Conservation (phyloP, 2,888 invertebrate genomes). For the Ferdinandea cuprea region DNA sequence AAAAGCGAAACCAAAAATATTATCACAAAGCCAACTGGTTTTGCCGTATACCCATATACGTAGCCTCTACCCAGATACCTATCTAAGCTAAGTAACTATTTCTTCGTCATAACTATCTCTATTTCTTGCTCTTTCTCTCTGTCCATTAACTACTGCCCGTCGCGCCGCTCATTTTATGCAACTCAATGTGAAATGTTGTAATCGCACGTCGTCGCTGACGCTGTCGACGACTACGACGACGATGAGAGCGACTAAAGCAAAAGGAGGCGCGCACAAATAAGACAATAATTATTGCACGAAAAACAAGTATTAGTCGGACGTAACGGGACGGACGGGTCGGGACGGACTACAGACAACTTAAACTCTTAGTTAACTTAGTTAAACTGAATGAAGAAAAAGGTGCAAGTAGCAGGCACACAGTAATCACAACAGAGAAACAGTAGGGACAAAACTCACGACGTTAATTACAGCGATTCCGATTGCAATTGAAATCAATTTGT, state of each 20-base stretch:
- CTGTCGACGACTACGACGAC: too few relatives aligned
- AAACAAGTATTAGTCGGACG: conserved; percentile 63
- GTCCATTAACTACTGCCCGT: conserved; percentile 15
- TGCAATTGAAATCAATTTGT: conserved; percentile 74
- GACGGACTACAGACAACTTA: conserved; percentile 41
- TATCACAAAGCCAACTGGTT: conserved; percentile 56
- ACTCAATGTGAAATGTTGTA: conserved; percentile 65
- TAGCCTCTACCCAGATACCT: conserved; percentile 17
- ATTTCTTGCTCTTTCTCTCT: neutral
- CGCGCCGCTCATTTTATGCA: conserved; percentile 63
- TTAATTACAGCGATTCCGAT: conserved; percentile 68
- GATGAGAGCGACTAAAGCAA: conserved; percentile 4
- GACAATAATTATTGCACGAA: conserved; percentile 65
- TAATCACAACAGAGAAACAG: neutral
- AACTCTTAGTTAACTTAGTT: conserved; percentile 36
- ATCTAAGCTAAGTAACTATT: conserved; percentile 1
- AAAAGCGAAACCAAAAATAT: conserved; percentile 22
- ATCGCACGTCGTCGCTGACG: conserved; percentile 29
- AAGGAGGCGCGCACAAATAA: conserved; percentile 4
- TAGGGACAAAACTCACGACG: conserved; percentile 39
- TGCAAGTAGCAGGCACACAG: conserved; percentile 5
- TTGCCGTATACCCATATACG: conserved; percentile 4
- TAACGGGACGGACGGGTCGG: too few relatives aligned
- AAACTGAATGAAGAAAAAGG: conserved; percentile 7
- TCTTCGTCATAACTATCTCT: conserved; percentile 39